These are phyloP conservation scores for Tortricodes alternella DNA, from an alignment of 2,888 invertebrate genomes.

Conservation along the genomic window DNA sequence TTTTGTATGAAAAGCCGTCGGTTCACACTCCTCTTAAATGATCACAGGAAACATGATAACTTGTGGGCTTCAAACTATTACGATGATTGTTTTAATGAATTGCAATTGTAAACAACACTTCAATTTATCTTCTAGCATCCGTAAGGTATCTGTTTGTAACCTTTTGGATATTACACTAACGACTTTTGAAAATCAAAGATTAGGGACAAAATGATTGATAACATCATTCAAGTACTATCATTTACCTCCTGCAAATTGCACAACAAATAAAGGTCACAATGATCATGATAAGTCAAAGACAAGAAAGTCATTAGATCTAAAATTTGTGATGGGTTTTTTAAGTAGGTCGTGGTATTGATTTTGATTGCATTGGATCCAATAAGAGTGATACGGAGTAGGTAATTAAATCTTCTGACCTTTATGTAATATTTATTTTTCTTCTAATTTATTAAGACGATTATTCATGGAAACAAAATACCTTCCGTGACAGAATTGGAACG, in stretches of 20 bases:
- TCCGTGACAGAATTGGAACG: too few relatives aligned
- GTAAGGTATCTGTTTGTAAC: neutral
- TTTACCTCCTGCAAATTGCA: neutral
- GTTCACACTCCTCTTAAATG: too few relatives aligned
- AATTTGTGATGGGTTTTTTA: conserved; percentile 10
- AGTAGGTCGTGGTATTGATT: conserved; percentile 23
- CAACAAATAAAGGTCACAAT: conserved; percentile 6
- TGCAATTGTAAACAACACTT: neutral
- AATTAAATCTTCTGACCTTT: neutral
- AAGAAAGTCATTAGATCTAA: conserved; percentile 25
- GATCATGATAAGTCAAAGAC: conserved; percentile 22
- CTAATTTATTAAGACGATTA: too few relatives aligned
- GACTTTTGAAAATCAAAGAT: neutral
- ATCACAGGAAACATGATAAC: conserved; percentile 12
- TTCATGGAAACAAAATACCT: too few relatives aligned
- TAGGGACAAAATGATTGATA: conserved; percentile 8
- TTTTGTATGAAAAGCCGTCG: too few relatives aligned
- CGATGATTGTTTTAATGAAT: conserved; percentile 24
- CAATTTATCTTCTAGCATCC: neutral
- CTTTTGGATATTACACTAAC: neutral
- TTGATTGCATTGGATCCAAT: conserved; percentile 27
- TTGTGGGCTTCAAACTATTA: conserved; percentile 10
- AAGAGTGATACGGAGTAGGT: neutral
- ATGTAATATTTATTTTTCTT: neutral
- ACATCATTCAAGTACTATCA: neutral